Base-by-base conservation (phyloP, 2,888 invertebrate species). In the Lypha dubia region DNA sequence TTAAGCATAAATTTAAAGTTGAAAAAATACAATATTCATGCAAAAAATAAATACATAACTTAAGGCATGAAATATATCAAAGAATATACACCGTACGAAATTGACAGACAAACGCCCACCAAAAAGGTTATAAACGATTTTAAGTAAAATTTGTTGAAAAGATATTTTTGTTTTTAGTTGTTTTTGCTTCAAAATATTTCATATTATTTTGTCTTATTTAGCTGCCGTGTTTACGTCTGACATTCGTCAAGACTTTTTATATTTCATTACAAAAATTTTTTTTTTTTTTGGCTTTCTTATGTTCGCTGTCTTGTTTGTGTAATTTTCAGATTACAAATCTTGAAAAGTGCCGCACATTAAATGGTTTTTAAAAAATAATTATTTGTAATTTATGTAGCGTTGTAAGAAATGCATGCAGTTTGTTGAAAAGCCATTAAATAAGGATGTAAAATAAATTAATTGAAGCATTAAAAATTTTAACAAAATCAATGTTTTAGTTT, bases 341-440 rank as follows among this genome's bases (percentile, higher is more conserved):
- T 15, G n/a, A 60, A n/a, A 74, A 80, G 67, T 80, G 73, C 65
- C 73, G 73, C 79, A 80, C 41, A 49, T 80, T 58, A 58, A 73
- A 74, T 49, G 58, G 38, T 51, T 28, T 70, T 56, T 49, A 22
- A 9, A 67, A 62, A 71, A 71, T 76, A 82, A 82, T 76, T 77
- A 38, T 24, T 76, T 13, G 38, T 24, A 58, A 77, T 77, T 82
- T 76, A 71, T 71, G 74, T 56, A 44, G 62, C 63, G 62, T 51
- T 44, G 22, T 22, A 35, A 63, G 44, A 63, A 53, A 51, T 28
- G 53, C 51, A 24, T 32, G 41, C 41, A 4, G 28, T 28, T 28
- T 28, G 2, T 28, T n/a, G n/a, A n/a, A 28, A 28, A 28, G 5
- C 5, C 28, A 28, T 28, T 28, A 4, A 4, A 28, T 28, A 5